A percentile compares a stretch with the other conserved stretches of the same genome.
phyloP scores from a whole-genome alignment of 92 coral and sea anemone genomes.

The Parazoanthus atlanticus region DNA sequence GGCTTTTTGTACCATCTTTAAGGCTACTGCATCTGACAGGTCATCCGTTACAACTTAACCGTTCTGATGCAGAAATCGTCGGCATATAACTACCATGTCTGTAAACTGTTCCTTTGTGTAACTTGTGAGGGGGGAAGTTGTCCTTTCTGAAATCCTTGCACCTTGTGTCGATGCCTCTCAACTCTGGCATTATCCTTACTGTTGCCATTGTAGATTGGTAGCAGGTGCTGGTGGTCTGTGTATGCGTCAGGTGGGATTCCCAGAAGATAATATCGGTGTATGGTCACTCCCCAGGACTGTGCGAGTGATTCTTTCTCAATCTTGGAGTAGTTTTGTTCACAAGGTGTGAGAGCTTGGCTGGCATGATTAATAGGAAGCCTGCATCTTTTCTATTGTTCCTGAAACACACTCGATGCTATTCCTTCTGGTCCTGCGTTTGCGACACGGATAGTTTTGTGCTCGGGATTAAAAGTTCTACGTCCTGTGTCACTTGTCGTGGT shows the following conservation, averaged over 20 bases:
- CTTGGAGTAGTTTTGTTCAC: slow-evolving; percentile 5
- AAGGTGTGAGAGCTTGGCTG: slow-evolving; percentile 9
- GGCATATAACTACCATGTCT: too few relatives aligned
- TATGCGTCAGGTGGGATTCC: slow-evolving; percentile 26
- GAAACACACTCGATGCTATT: slow-evolving; percentile 29
- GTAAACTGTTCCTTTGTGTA: not conserved
- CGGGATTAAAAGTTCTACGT: not conserved
- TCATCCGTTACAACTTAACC: slow-evolving; percentile 7
- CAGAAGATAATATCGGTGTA: slow-evolving; percentile 1
- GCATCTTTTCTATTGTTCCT: not conserved
- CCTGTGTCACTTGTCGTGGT: slow-evolving; percentile 34
- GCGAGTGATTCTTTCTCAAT: not conserved
- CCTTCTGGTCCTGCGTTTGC: slow-evolving; percentile 32
- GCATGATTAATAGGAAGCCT: slow-evolving; percentile 18
- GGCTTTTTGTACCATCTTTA: slow-evolving; percentile 19
- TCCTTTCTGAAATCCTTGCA: slow-evolving; percentile 11
- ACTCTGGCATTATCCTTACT: slow-evolving; percentile 20
- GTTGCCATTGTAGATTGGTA: slow-evolving; percentile 31
- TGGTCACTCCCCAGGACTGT: slow-evolving; percentile 16
- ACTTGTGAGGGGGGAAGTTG: slow-evolving; percentile 18
- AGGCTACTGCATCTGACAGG: slow-evolving; percentile 32
- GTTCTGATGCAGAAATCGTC: too few relatives aligned
- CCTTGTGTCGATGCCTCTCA: slow-evolving; percentile 9
- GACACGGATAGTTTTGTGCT: slow-evolving; percentile 10
- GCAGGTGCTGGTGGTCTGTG: slow-evolving; percentile 16